Conservation (phyloP, 2,888 invertebrate species). For the Hymenopus coronatus region DNA sequence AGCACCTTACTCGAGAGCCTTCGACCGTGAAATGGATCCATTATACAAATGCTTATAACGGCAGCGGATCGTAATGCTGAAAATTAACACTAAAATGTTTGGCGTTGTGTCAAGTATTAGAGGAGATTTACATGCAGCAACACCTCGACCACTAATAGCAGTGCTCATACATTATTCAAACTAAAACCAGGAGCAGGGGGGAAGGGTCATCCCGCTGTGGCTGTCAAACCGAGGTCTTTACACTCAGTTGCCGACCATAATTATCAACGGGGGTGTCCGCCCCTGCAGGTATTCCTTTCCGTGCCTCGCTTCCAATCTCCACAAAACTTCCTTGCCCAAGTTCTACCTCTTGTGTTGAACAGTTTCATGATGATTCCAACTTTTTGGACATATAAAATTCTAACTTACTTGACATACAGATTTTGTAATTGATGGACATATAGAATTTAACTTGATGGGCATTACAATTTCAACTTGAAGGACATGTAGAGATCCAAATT, state of each 20-base stretch:
- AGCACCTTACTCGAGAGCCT: not conserved
- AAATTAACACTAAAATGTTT: conserved; percentile 1
- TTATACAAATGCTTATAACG: not conserved
- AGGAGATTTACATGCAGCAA: not conserved
- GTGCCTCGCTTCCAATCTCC: not conserved
- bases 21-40: not conserved
- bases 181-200: not conserved
- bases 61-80: not conserved
- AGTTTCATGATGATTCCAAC: no score
- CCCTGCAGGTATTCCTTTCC: not conserved
- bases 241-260: conserved; percentile 11
- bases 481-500: no score
- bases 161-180: conserved; percentile 4
- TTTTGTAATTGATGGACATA: no score
- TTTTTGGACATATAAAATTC: no score
- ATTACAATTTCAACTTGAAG: no score
- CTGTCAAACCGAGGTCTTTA: conserved; percentile 18
- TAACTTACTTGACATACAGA: no score
- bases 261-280: not conserved
- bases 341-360: no score
- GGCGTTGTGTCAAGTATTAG: conserved; percentile 6
- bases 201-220: not conserved
- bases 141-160: not conserved
- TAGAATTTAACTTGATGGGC: no score
- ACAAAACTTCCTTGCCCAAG: no score